Percentiles rank a stretch among this genome's conserved stretches.
phyloP scores from a whole-genome alignment of 1,140 invertebrate genomes.

The Nixonia krombeini region DNA sequence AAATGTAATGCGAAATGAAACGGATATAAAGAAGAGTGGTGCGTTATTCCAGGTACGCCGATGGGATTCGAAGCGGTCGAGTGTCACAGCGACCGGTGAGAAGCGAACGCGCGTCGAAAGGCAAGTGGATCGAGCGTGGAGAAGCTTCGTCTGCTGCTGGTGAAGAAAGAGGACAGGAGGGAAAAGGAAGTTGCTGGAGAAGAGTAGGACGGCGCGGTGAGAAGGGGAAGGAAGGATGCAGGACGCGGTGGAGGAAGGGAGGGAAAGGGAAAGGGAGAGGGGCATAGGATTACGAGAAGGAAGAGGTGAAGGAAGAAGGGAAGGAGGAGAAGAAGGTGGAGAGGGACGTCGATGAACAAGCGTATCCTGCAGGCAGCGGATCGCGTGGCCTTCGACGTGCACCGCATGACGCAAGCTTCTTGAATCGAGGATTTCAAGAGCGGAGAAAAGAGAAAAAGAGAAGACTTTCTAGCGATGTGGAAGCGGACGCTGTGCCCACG shows the following conservation, averaged over 20 bases:
- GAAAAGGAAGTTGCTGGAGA: background rate
- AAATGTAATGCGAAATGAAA: no score
- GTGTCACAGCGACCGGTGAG: constrained; percentile 26
- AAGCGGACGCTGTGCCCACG: constrained; percentile 33
- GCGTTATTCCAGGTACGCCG: background rate
- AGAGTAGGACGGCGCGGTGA: no score
- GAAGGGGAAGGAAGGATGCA: background rate
- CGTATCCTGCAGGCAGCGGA: constrained; percentile 50
- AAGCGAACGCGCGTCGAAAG: constrained; percentile 18
- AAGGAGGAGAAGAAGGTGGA: background rate
- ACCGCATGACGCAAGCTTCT: constrained; percentile 54
- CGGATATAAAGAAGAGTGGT: no score
- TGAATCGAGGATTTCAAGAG: constrained; percentile 43
- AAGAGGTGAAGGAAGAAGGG: background rate
- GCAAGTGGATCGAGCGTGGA: constrained; percentile 32
- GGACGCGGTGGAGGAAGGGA: background rate
- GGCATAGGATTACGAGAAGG: background rate
- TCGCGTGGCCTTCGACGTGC: constrained; percentile 65
- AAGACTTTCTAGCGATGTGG: constrained; percentile 44
- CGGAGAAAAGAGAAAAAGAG: constrained; percentile 39
- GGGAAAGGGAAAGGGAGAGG: constrained; percentile 1
- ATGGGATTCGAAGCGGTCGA: constrained; percentile 21
- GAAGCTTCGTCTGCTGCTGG: constrained; percentile 8
- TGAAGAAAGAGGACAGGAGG: constrained; percentile 1
- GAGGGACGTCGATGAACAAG: constrained; percentile 28